Percentiles rank a stretch among this genome's conserved stretches.
These are phyloP conservation scores for Mionectes macconnelli DNA, from an alignment of 2,113 vertebrate genomes.

Conservation along the genomic window DNA sequence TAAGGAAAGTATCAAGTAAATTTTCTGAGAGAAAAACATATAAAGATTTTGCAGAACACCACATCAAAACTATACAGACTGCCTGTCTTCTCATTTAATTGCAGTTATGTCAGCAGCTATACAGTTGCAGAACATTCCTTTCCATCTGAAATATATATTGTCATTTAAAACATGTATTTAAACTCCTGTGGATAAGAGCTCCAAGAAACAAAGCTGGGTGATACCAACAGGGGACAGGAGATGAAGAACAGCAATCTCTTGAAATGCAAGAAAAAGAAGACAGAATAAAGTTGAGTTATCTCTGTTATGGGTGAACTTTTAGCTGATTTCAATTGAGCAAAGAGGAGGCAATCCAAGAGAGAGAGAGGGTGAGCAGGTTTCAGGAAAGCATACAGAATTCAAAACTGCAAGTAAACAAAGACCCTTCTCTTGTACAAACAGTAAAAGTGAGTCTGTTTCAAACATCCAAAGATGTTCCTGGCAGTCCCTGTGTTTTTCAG, in stretches of 20 bases:
- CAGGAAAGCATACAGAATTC: not conserved
- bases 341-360: not conserved
- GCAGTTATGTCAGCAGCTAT: not conserved
- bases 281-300: not conserved
- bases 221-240: not conserved
- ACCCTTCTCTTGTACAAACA: not conserved
- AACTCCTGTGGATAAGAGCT: not conserved
- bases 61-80: accelerated
- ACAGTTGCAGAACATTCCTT: not conserved
- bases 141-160: not conserved
- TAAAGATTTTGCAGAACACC: not conserved
- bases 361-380: not conserved
- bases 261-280: not conserved
- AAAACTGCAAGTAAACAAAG: not conserved
- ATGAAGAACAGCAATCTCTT: not conserved
- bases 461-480: not conserved
- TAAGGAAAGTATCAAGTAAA: not conserved
- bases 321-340: not conserved
- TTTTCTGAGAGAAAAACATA: not conserved
- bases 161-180: not conserved
- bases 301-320: not conserved
- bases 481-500: not conserved
- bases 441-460: not conserved
- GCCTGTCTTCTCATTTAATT: not conserved
- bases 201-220: not conserved